Evolutionary conservation across 92 coral and sea anemone species (phyloP).

Genomic region (Paragorgia papillata): DNA sequence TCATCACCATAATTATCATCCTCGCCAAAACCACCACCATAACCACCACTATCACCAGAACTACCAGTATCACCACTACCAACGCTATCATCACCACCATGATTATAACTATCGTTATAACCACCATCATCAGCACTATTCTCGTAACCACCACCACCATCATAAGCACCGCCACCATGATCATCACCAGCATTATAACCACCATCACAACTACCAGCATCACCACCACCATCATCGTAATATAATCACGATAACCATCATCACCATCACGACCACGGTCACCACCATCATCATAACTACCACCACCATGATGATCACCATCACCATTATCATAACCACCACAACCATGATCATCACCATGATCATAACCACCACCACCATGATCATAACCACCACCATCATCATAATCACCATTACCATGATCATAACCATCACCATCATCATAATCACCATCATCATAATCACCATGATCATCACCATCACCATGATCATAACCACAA

Average conservation of each 20-base stretch:
- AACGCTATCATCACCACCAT: not conserved
- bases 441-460: slow-evolving; percentile 66
- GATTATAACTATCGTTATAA: not conserved
- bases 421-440: not conserved
- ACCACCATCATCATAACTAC: too few species aligned
- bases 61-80: not conserved
- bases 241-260: too few species aligned
- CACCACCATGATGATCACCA: too few species aligned
- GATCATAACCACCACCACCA: not conserved
- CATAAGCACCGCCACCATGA: too few species aligned
- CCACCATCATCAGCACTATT: not conserved
- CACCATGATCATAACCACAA: not conserved
- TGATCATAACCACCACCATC: too few species aligned
- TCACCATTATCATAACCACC: too few species aligned
- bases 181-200: too few species aligned
- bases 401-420: not conserved
- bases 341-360: not conserved
- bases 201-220: too few species aligned
- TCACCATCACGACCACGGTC: too few species aligned
- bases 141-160: too few species aligned
- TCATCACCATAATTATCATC: not conserved
- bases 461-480: too few species aligned
- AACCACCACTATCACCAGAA: not conserved
- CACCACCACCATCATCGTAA: too few species aligned
- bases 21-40: not conserved